phyloP scores from a whole-genome alignment of 2,888 invertebrate species.

The Panzeria rudis region DNA sequence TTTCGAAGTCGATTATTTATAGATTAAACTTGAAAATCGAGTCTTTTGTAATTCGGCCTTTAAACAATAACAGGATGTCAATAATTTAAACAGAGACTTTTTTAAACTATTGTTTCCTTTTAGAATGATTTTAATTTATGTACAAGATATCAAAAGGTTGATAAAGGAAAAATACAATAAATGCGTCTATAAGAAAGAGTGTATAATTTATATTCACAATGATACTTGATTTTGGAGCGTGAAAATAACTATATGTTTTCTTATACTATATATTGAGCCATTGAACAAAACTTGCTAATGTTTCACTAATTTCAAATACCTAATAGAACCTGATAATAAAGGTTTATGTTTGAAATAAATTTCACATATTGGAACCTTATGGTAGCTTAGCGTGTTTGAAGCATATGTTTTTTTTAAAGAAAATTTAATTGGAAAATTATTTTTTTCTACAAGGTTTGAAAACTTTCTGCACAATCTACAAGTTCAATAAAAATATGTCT shows the following conservation, averaged over 20 bases:
- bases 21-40: slow-evolving; percentile 27
- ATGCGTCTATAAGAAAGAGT: not conserved
- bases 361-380: too few relatives aligned
- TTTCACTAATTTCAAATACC: not conserved
- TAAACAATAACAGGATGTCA: slow-evolving; percentile 60
- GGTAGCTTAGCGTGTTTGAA: too few relatives aligned
- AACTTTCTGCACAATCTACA: too few relatives aligned
- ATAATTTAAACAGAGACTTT: slow-evolving; percentile 66
- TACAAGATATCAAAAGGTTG: not conserved
- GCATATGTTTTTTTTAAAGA: too few relatives aligned
- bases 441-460: too few relatives aligned
- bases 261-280: not conserved
- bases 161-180: not conserved
- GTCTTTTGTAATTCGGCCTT: slow-evolving; percentile 34
- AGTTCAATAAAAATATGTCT: too few relatives aligned
- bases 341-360: not conserved
- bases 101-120: slow-evolving; percentile 59
- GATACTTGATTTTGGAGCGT: not conserved
- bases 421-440: too few relatives aligned
- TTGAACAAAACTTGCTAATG: not conserved
- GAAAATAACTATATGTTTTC: not conserved
- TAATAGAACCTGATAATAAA: not conserved
- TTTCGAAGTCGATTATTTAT: slow-evolving; percentile 51
- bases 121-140: slow-evolving; percentile 35
- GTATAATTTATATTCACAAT: not conserved